Conservation (phyloP, 2,888 invertebrate species). For the Phalera bucephala region DNA sequence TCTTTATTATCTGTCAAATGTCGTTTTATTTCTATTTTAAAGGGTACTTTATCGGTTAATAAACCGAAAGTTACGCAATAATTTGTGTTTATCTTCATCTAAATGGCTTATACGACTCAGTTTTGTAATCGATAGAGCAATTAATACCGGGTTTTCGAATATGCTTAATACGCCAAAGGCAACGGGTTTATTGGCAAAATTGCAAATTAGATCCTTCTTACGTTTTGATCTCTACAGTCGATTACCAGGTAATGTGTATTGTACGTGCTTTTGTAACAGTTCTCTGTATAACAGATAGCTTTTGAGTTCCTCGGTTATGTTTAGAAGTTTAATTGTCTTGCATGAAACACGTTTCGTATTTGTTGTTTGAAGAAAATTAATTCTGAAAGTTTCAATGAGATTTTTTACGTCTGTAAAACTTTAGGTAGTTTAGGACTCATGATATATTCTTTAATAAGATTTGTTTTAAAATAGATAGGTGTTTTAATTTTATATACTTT, state of each 20-base stretch:
- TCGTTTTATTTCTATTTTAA: slow-evolving; percentile 34
- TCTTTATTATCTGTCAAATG: slow-evolving; percentile 33
- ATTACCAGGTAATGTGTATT: slow-evolving; percentile 59
- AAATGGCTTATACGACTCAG: slow-evolving; percentile 58
- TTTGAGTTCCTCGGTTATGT: slow-evolving; percentile 45
- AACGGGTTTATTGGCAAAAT: slow-evolving; percentile 69
- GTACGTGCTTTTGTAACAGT: slow-evolving; percentile 52
- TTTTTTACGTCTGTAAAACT: too few relatives aligned
- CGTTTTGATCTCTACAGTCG: slow-evolving; percentile 48
- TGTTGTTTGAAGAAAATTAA: slow-evolving; percentile 41
- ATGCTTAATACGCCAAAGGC: slow-evolving; percentile 56
- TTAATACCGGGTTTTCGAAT: slow-evolving; percentile 53
- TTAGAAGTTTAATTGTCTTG: slow-evolving; percentile 43
- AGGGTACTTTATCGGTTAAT: slow-evolving; percentile 26
- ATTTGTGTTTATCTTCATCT: slow-evolving; percentile 68
- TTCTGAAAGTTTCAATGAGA: slow-evolving; percentile 49
- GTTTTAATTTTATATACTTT: too few relatives aligned
- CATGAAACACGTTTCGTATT: slow-evolving; percentile 49
- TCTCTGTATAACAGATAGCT: slow-evolving; percentile 46
- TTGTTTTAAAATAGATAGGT: background rate
- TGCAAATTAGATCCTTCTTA: slow-evolving; percentile 63
- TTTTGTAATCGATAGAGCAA: slow-evolving; percentile 61
- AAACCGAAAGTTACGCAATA: slow-evolving; percentile 47
- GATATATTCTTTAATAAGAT: slow-evolving; percentile 8
- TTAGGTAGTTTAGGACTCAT: too few relatives aligned